These are phyloP conservation scores for Turnix velox DNA, from an alignment of 2,113 vertebrate genomes.

Conservation along the genomic window DNA sequence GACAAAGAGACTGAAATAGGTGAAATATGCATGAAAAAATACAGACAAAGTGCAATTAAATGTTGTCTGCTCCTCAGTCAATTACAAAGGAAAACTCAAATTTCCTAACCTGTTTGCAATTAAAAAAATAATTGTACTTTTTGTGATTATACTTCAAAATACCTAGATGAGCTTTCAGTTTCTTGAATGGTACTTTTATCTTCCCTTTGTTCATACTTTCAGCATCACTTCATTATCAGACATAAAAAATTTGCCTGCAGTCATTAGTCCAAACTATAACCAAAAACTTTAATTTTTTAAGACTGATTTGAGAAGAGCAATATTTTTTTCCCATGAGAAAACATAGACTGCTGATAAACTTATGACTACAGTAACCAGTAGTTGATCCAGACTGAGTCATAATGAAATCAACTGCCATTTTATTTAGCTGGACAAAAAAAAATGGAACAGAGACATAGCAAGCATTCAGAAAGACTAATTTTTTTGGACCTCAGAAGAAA, in stretches of 20 bases:
- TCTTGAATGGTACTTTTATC: not conserved
- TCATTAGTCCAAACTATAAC: not conserved
- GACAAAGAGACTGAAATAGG: not conserved
- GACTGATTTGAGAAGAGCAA: not conserved
- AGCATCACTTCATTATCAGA: not conserved
- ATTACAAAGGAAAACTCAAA: not conserved
- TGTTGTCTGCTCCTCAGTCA: not conserved
- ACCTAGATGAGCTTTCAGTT: not conserved
- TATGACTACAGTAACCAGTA: not conserved
- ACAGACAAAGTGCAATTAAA: not conserved
- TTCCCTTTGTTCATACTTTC: not conserved
- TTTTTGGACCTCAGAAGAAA: not conserved
- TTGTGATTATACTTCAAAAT: not conserved
- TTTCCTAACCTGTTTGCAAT: not conserved
- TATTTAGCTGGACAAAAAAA: not conserved
- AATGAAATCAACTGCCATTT: not conserved
- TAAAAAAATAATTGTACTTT: not conserved
- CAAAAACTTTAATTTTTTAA: not conserved
- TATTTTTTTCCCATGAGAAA: not conserved
- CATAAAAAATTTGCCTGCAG: not conserved
- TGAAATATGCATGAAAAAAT: not conserved
- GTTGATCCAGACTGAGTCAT: not conserved
- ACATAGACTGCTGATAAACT: not conserved
- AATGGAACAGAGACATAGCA: fast-evolving
- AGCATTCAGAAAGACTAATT: not conserved